phyloP scores from a whole-genome alignment of 2,888 invertebrate species.

The Lepidochrysops patricia region DNA sequence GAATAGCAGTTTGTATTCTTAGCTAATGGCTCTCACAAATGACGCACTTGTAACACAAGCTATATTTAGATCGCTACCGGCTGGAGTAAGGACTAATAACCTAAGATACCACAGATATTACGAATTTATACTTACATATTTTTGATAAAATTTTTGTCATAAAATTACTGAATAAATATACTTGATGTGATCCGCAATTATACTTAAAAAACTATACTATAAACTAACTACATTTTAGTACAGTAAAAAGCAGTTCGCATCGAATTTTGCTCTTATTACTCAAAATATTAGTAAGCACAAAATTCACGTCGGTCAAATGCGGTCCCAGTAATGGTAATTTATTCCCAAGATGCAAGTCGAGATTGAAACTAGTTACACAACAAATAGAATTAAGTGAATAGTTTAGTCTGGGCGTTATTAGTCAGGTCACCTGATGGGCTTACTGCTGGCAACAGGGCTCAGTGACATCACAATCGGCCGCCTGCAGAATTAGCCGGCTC shows the following conservation, averaged over 20 bases:
- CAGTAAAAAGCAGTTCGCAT: too few relatives aligned
- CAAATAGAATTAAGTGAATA: slow-evolving; percentile 25
- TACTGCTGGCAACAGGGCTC: slow-evolving; percentile 65
- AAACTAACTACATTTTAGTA: too few relatives aligned
- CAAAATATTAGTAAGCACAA: too few relatives aligned
- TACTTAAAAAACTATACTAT: too few relatives aligned
- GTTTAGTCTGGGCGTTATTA: slow-evolving; percentile 39
- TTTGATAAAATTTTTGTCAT: too few relatives aligned
- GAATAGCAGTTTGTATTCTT: slow-evolving; percentile 56
- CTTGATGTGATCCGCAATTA: too few relatives aligned
- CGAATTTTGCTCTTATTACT: too few relatives aligned
- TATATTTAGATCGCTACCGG: neutral
- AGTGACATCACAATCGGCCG: slow-evolving; percentile 66
- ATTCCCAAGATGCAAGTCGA: slow-evolving; percentile 9
- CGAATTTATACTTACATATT: slow-evolving; percentile 32
- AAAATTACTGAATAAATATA: too few relatives aligned
- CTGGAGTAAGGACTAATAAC: too few relatives aligned
- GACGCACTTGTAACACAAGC: slow-evolving; percentile 40
- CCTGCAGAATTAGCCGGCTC: slow-evolving; percentile 65
- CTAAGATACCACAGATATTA: too few relatives aligned
- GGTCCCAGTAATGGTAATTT: slow-evolving; percentile 1
- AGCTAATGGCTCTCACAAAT: slow-evolving; percentile 51
- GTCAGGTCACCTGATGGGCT: slow-evolving; percentile 63
- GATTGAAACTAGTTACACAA: slow-evolving; percentile 12
- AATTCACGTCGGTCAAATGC: neutral